Evolutionary conservation across 2,797 vertebrate species (phyloP).

Genomic region (Neostethus bicornis): DNA sequence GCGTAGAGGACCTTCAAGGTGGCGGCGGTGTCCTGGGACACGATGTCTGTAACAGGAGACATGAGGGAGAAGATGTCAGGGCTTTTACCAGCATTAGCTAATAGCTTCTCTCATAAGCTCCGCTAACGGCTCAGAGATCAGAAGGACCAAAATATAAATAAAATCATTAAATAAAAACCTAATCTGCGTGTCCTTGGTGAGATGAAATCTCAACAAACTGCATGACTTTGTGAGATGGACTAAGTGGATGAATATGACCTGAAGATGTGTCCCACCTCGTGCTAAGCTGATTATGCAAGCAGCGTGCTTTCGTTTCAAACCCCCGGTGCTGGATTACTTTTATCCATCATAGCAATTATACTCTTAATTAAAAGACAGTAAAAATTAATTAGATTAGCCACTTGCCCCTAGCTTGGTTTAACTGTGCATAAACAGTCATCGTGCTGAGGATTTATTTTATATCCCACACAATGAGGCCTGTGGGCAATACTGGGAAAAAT

Average conservation of each 20-base stretch:
- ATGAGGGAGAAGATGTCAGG: constrained; percentile 19
- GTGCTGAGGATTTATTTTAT: constrained; percentile 42
- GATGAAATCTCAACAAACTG: constrained; percentile 41
- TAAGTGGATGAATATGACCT: constrained; percentile 63
- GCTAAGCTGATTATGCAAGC: constrained; percentile 60
- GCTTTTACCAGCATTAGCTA: constrained; percentile 54
- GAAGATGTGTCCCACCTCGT: constrained; percentile 52
- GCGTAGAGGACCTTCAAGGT: constrained; percentile 86
- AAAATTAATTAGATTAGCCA: constrained; percentile 70
- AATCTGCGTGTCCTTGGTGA: constrained; percentile 57
- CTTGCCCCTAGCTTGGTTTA: constrained; percentile 65
- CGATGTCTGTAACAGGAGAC: constrained; percentile 82
- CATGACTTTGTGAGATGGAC: constrained; percentile 41
- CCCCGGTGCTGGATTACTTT: constrained; percentile 50
- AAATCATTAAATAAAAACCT: constrained; percentile 41
- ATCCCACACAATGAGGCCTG: constrained; percentile 6
- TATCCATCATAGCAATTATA: constrained; percentile 65
- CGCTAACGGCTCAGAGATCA: constrained; percentile 60
- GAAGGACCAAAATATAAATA: constrained; percentile 18
- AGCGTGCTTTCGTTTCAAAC: constrained; percentile 42
- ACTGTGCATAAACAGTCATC: constrained; percentile 60
- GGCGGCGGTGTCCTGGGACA: constrained; percentile 82
- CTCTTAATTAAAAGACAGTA: constrained; percentile 72
- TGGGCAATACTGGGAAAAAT: constrained; percentile 22
- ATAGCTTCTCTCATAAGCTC: constrained; percentile 29